A percentile compares a stretch with the other conserved stretches of the same genome.
phyloP scores from a whole-genome alignment of 2,113 vertebrate genomes.

The Cryptotis parvus region DNA sequence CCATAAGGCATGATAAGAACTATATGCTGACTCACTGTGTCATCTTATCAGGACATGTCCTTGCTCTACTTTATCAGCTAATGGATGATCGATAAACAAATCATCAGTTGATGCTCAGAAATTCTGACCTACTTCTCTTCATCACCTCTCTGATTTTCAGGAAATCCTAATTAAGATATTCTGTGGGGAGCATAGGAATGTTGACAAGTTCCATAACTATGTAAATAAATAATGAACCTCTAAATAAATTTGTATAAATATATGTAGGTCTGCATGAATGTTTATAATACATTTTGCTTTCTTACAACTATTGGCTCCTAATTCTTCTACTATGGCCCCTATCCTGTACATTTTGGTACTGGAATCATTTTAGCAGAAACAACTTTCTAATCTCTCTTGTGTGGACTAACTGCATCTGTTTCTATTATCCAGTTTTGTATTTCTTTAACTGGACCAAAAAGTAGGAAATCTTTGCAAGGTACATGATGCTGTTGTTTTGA shows the following conservation, averaged over 20 bases:
- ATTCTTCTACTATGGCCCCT: not conserved
- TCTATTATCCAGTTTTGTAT: not conserved
- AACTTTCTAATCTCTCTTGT: constrained; percentile 12
- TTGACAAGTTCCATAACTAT: constrained; percentile 50
- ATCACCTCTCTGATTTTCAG: constrained; percentile 45
- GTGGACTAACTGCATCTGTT: not conserved
- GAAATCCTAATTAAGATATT: constrained; percentile 59
- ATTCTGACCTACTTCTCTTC: constrained; percentile 36
- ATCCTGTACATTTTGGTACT: constrained; percentile 34
- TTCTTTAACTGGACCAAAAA: constrained; percentile 26
- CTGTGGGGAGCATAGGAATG: constrained; percentile 39
- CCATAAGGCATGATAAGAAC: not conserved
- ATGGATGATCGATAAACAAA: not conserved
- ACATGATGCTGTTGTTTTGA: constrained; percentile 9
- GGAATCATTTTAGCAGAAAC: constrained; percentile 42
- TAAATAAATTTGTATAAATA: constrained; percentile 77
- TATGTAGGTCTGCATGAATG: constrained; percentile 60
- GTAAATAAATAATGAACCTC: constrained; percentile 76
- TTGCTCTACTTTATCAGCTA: not conserved
- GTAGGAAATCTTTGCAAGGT: not conserved
- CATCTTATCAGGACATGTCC: not conserved
- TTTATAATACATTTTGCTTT: constrained; percentile 66
- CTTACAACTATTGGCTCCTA: constrained; percentile 45
- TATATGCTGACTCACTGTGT: not conserved
- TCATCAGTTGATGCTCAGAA: not conserved